phyloP scores from a whole-genome alignment of 2,888 invertebrate genomes.

The Trilocha varians region DNA sequence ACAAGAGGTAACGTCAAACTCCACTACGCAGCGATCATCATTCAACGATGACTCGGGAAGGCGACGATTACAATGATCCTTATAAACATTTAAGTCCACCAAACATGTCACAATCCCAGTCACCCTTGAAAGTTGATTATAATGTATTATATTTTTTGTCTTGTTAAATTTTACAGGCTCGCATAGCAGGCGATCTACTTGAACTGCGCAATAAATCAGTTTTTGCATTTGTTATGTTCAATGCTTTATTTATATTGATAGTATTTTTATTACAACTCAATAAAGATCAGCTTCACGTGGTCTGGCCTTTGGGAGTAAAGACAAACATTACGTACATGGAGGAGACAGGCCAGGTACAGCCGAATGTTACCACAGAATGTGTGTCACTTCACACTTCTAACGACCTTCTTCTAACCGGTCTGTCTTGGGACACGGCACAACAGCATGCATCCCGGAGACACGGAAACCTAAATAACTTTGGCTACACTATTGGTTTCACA shows the following conservation, averaged over 20 bases:
- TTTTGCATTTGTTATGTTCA: conserved; percentile 99
- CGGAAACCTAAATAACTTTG: conserved; percentile 51
- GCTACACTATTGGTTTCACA: conserved; percentile 48
- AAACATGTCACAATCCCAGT: conserved; percentile 38
- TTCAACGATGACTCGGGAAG: conserved; percentile 65
- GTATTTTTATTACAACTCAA: conserved; percentile 99
- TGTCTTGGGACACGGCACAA: conserved; percentile 68
- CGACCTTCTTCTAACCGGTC: conserved; percentile 70
- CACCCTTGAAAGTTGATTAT: conserved; percentile 72
- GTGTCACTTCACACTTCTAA: conserved; percentile 69
- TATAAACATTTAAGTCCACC: not conserved
- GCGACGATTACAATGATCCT: conserved; percentile 8
- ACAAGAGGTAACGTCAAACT: conserved; percentile 88
- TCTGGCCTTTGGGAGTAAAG: conserved; percentile 97
- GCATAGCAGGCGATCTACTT: conserved; percentile 91
- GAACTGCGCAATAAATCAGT: conserved; percentile 97
- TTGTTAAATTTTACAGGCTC: conserved; percentile 80
- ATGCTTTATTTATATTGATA: conserved; percentile 98
- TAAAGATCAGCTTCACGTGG: conserved; percentile 97
- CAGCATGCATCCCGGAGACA: conserved; percentile 63
- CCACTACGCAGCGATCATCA: conserved; percentile 49
- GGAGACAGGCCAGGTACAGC: conserved; percentile 91
- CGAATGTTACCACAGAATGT: conserved; percentile 57
- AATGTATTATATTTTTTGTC: conserved; percentile 46
- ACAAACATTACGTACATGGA: conserved; percentile 95